phyloP scores from a whole-genome alignment of 2,113 vertebrate genomes.

The Thryonomys swinderianus region DNA sequence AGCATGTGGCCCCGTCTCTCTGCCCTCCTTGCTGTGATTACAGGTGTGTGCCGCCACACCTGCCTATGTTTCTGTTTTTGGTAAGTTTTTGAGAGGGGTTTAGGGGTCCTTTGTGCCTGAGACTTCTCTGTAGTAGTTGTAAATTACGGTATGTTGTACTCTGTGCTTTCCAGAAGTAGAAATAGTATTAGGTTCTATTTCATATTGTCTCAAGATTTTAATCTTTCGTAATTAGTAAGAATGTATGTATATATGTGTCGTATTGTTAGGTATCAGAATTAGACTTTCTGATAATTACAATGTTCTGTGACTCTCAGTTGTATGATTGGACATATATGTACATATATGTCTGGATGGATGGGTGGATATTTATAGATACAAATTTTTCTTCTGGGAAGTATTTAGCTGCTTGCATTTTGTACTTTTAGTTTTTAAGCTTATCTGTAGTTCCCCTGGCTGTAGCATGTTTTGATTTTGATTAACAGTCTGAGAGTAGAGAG shows the following conservation, averaged over 20 bases:
- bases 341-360: background rate
- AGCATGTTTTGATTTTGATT: constrained; percentile 30
- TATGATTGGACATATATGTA: background rate
- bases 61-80: background rate
- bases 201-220: background rate
- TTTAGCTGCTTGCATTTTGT: background rate
- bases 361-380: background rate
- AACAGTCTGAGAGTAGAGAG: constrained; percentile 42
- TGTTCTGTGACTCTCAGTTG: background rate
- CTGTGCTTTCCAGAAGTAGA: background rate
- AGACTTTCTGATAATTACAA: background rate
- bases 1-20: background rate
- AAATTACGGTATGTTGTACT: background rate
- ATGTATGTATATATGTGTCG: background rate
- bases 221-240: background rate
- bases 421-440: constrained; percentile 28
- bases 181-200: background rate
- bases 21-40: background rate
- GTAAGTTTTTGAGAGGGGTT: background rate
- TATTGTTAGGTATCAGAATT: background rate
- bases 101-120: background rate
- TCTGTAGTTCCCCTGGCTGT: background rate
- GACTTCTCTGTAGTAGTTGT: background rate
- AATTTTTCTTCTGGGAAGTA: background rate
- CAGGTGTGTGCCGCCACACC: background rate